phyloP scores from a whole-genome alignment of 2,113 vertebrate species.

The Hystrix cristata region DNA sequence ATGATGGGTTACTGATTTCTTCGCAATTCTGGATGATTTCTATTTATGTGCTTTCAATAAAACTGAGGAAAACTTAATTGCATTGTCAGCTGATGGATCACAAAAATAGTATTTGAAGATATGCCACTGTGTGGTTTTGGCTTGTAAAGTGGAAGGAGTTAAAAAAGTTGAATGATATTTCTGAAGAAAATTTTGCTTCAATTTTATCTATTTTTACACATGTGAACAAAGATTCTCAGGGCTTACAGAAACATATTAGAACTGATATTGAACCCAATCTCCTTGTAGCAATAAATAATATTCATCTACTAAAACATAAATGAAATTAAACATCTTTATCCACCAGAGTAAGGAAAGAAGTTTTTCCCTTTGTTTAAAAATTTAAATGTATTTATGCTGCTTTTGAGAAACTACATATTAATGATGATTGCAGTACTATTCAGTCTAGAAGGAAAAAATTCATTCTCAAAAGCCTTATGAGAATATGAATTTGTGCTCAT shows the following conservation, averaged over 20 bases:
- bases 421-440: not conserved
- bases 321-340: constrained; percentile 33
- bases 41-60: constrained; percentile 57
- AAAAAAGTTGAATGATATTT: constrained; percentile 50
- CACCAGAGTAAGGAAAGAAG: not conserved
- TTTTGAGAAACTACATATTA: constrained; percentile 36
- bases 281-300: constrained; percentile 35
- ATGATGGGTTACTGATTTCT: constrained; percentile 41
- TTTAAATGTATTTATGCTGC: not conserved
- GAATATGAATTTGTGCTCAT: not conserved
- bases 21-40: constrained; percentile 59
- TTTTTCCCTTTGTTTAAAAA: constrained; percentile 35
- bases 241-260: constrained; percentile 50
- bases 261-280: constrained; percentile 22
- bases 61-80: constrained; percentile 31
- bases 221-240: constrained; percentile 49
- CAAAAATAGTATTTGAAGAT: constrained; percentile 70
- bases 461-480: not conserved
- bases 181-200: constrained; percentile 9
- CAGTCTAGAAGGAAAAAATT: constrained; percentile 9
- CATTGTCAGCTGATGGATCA: constrained; percentile 50
- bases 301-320: constrained; percentile 22
- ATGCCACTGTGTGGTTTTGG: constrained; percentile 44
- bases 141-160: constrained; percentile 27
- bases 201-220: constrained; percentile 6